phyloP scores from a whole-genome alignment of 1,140 invertebrate species.

The Proales similis region DNA sequence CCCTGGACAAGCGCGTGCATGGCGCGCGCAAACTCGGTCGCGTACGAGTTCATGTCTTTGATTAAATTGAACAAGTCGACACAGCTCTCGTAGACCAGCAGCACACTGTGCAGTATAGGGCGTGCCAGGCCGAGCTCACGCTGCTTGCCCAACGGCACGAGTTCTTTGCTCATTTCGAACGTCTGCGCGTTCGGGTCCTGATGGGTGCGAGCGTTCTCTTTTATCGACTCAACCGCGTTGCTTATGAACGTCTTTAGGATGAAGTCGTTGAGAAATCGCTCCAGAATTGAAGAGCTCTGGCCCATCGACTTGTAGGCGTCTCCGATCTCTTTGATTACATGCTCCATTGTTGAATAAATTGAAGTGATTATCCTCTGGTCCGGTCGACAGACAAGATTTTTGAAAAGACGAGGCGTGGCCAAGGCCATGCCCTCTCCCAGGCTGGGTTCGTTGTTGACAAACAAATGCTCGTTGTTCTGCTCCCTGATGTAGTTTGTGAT shows the following conservation, averaged over 20 bases:
- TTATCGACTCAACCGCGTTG: slow-evolving; percentile 31
- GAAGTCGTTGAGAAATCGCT: slow-evolving; percentile 26
- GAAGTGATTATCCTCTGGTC: slow-evolving; percentile 27
- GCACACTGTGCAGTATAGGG: slow-evolving; percentile 21
- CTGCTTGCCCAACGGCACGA: slow-evolving; percentile 11
- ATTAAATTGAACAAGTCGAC: slow-evolving; percentile 28
- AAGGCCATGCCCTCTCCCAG: not conserved
- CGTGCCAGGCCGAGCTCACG: slow-evolving; percentile 9
- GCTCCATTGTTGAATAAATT: slow-evolving; percentile 25
- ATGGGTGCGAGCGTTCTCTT: slow-evolving; percentile 18
- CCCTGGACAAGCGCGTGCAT: not conserved
- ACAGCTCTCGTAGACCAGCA: slow-evolving; percentile 14
- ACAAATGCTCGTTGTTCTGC: slow-evolving; percentile 34
- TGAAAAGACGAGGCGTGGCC: slow-evolving; percentile 1
- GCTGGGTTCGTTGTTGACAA: not conserved
- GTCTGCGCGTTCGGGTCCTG: slow-evolving; percentile 3
- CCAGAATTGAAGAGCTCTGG: not conserved
- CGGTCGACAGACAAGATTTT: slow-evolving; percentile 29
- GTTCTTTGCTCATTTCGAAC: slow-evolving; percentile 20
- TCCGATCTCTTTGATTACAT: slow-evolving; percentile 23
- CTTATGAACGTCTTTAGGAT: slow-evolving; percentile 29
- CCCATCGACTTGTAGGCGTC: not conserved
- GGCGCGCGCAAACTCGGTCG: slow-evolving; percentile 20
- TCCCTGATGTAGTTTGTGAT: slow-evolving; percentile 29
- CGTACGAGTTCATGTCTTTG: slow-evolving; percentile 20